Percentiles rank a stretch among this genome's conserved stretches.
Conservation (phyloP, 2,113 vertebrate species). For the Uria lomvia region DNA sequence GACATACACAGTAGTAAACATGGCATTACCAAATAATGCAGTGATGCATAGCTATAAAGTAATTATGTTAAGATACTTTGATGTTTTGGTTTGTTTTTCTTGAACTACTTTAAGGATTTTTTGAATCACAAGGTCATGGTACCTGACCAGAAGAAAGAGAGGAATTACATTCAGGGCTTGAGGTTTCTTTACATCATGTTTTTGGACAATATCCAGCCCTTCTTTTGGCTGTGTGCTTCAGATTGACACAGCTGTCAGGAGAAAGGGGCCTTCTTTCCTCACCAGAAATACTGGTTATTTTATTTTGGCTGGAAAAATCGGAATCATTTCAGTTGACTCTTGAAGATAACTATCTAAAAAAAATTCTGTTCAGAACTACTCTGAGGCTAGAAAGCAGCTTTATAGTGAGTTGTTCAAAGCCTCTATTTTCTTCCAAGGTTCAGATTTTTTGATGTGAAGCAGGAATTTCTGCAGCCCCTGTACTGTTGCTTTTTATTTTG, state of each 20-base stretch:
- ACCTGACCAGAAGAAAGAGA: not conserved
- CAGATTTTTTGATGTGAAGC: not conserved
- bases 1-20: not conserved
- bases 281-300: not conserved
- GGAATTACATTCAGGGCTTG: not conserved
- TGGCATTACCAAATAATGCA: not conserved
- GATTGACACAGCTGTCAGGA: not conserved
- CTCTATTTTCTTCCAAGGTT: not conserved
- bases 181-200: not conserved
- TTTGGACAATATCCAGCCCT: not conserved
- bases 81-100: not conserved
- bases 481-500: not conserved
- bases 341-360: not conserved
- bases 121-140: not conserved
- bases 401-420: not conserved
- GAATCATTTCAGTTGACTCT: not conserved
- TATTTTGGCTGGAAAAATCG: not conserved
- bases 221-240: not conserved
- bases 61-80: not conserved
- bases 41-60: not conserved
- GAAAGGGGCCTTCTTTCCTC: not conserved
- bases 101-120: not conserved
- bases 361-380: not conserved
- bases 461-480: not conserved
- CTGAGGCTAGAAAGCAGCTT: not conserved